Evolutionary conservation across 2,888 invertebrate species (phyloP), one percentile per base, ranked within the genome.

Genomic region (Gnatocerus cornutus): DNA sequence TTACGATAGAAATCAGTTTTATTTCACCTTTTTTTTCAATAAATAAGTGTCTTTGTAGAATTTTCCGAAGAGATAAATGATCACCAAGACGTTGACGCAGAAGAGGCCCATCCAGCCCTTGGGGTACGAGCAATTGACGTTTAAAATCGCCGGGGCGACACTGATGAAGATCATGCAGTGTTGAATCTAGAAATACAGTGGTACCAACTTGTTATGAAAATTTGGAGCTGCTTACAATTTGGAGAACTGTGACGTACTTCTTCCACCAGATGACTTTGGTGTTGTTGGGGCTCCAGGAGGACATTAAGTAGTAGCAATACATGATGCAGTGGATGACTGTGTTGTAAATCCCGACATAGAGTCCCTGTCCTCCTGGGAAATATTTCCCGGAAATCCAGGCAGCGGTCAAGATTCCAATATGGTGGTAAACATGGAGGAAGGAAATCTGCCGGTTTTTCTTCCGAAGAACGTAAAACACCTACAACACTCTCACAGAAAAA

Each of bases 391-490:
- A 88, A 10, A 84, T 82, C 90, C 92, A 93, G 68, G 87, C 85
- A 0, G 89, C 88, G n/a, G 90, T 50, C 0, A 91, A 88, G 92
- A 95, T 94, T 0, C 93, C 92, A 0, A 90, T 87, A 80, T 95
- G 95, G 82, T 95, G 95, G 78, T 94, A 94, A 3, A 94, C 89
- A 79, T 95, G 95, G 30, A 95, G 87, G 78, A 93, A 93, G 0
- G 93, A 88, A 13, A 94, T 88, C 85, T 95, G 94, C 67, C 89
- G 90, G 73, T 91, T 88, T 79, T 93, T 93, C 83, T 94, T 94
- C 67, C 94, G 87, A 74, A 94, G 84, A 13, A 93, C 89, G 81
- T 94, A 94, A 85, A 94, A 94, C 63, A 92, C 83, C 84, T 89
- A 12, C 10, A 33, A 33, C 7, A n/a, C 33, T 6, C 1, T 33